Percentiles rank a stretch among this genome's conserved stretches.
These are phyloP conservation scores for Ascaphus truei DNA, from an alignment of 2,113 vertebrate genomes.

Conservation along the genomic window DNA sequence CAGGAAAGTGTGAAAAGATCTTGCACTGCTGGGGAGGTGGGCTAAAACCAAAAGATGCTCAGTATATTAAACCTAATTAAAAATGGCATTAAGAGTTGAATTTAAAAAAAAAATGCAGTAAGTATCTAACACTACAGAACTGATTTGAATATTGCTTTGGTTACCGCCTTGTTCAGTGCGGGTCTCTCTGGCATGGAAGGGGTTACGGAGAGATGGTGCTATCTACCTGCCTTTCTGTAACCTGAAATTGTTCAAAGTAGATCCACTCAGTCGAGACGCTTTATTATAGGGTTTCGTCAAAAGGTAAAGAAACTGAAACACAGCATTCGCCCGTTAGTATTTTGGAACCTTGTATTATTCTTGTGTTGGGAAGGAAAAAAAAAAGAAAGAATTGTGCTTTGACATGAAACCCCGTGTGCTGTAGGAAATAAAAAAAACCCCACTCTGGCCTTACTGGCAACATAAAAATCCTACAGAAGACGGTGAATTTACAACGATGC, in stretches of 20 bases:
- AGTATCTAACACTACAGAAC: too few species aligned
- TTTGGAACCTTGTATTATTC: conserved; percentile 18
- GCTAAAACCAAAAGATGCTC: too few species aligned
- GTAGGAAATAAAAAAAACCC: not conserved
- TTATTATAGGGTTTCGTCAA: conserved; percentile 5
- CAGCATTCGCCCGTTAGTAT: not conserved
- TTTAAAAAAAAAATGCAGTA: too few species aligned
- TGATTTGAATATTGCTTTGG: too few species aligned
- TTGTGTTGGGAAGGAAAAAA: not conserved
- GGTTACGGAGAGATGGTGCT: not conserved
- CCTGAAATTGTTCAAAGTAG: not conserved
- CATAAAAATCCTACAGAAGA: not conserved
- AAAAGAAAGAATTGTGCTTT: not conserved
- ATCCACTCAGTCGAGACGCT: not conserved
- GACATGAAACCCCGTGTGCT: not conserved
- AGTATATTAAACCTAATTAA: too few species aligned
- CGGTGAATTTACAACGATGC: not conserved
- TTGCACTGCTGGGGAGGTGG: too few species aligned
- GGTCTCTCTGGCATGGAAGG: not conserved
- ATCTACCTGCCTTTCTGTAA: not conserved
- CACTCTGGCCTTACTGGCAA: not conserved
- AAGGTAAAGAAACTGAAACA: not conserved
- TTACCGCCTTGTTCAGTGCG: too few species aligned
- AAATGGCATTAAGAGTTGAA: too few species aligned
- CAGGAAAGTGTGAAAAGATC: too few species aligned